Conservation (phyloP, 2,113 vertebrate genomes). For the Forbesichthys agassizii region DNA sequence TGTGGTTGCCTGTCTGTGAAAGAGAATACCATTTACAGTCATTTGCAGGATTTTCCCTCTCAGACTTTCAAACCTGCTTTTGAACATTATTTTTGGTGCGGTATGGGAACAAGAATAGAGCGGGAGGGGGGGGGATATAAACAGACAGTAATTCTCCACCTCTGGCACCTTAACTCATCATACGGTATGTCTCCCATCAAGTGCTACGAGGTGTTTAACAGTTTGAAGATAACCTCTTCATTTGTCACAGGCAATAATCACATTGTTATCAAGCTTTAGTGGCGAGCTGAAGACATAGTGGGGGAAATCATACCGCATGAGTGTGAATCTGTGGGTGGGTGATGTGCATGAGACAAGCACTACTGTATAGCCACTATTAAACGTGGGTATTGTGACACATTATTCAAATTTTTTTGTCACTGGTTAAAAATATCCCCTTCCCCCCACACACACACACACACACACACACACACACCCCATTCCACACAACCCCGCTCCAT, state of each 20-base stretch:
- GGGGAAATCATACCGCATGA: conserved; percentile 56
- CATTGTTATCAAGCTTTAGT: conserved; percentile 74
- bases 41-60: conserved; percentile 28
- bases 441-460: too few relatives aligned
- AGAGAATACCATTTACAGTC: conserved; percentile 26
- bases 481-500: conserved; percentile 24
- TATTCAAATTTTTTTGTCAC: conserved; percentile 38
- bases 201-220: conserved; percentile 77
- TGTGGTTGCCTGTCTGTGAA: conserved; percentile 14
- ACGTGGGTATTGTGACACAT: conserved; percentile 53
- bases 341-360: conserved; percentile 49
- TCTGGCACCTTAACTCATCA: conserved; percentile 70
- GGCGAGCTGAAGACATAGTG: conserved; percentile 67
- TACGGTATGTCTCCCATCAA: conserved; percentile 75
- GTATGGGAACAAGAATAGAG: background rate
- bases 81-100: conserved; percentile 28
- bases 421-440: conserved; percentile 40
- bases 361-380: conserved; percentile 57
- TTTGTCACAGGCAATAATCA: conserved; percentile 80
- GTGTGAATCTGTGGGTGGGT: conserved; percentile 36
- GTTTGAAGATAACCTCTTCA: conserved; percentile 76
- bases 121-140: conserved; percentile 23
- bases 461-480: too few relatives aligned
- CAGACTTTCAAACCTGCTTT: conserved; percentile 41
- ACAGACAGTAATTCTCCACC: conserved; percentile 49